Base-by-base conservation (phyloP, 2,113 vertebrate genomes). In the Promerops cafer region DNA sequence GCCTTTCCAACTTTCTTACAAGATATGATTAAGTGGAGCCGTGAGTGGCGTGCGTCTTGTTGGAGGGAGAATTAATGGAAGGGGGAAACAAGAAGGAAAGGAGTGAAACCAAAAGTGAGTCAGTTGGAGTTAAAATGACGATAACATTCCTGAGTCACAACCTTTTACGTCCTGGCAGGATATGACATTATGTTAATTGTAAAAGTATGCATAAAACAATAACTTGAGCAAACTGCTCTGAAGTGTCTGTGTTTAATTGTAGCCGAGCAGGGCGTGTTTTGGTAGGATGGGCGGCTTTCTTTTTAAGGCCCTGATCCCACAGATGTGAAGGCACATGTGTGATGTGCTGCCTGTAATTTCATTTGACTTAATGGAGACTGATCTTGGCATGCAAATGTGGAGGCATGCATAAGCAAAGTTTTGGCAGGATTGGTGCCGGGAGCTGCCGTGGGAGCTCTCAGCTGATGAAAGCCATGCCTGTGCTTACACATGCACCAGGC, bases 181-280 rank as follows among this genome's bases (percentile, higher is more conserved):
- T 89, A 56, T 90, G 86, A 75, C 66, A 79, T 87, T 85, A 83
- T 89, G 74, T 57, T 96, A 94, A 95, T 96, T 92, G 84, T 82
- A 93, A 72, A 97, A 96, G 94, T 90, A 96, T 89, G 94, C 94
- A 93, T 96, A 63, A 40, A 74, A 77, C 75, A 78, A 35, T 50
- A 47, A 80, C 92, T 83, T 30, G 6, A 71, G 87, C 3, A 0
- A 93, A 20, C 47, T 54, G 80, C 92, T 96, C 91, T 80, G 69
- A 76, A 87, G 87, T 86, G 87, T 65, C 93, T 94, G 92, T 21
- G 52, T 90, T 96, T 95, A 95, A 96, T 96, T 96, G 85, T 70
- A 94, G 83, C 49, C 0, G 23, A 60, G 83, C 63, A 84, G 94
- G 94, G 93, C 1, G 59, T 93, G 90, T 92, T 90, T 77, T n/a